Evolutionary conservation across 2,113 vertebrate genomes (phyloP), one percentile per base, ranked within the genome.

Genomic region (Albula goreensis): DNA sequence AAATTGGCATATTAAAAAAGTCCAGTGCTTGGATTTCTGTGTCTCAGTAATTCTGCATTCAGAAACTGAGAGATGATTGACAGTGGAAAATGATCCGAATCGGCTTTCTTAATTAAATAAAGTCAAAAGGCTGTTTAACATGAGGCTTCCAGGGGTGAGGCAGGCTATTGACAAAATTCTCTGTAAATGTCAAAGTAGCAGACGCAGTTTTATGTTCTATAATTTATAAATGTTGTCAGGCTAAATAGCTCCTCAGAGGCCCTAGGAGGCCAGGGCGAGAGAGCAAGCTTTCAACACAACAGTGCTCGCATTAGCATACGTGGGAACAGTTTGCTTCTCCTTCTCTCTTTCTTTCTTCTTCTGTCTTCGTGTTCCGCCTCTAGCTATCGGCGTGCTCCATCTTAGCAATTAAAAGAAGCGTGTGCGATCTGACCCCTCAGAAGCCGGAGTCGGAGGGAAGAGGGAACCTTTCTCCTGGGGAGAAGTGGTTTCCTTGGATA

Each of bases 81-180:
- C 86, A 79, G 85, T 51, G 25, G 56, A 85, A 87, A 87, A 87
- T 86, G 82, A 89, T 89, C 79, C 13, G 19, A 88, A 89, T 88
- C 83, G 74, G 78, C 83, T 87, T 89, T 89, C 85, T 85, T 90
- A 89, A 88, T 90, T 86, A 90, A 89, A 88, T 50, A 22, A 80
- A 89, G 83, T 82, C 81, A 81, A 87, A 84, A 81, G 83, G 70
- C 85, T 81, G 83, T 83, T 88, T 84, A 81, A 82, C 86, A 85
- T 84, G 15, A 49, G 70, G 57, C 80, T 87, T 88, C 78, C 48
- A 60, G 60, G 70, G 83, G 41, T 77, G 63, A 83, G 83, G 78
- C 51, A 56, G 78, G 83, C 86, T 85, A 89, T 89, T 88, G 87
- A 88, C 82, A 83, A 88, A 70, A 83, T 88, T 86, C 88, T 86